These are phyloP conservation scores for Guaruba guarouba DNA, from an alignment of 2,113 vertebrate genomes.

Conservation along the genomic window DNA sequence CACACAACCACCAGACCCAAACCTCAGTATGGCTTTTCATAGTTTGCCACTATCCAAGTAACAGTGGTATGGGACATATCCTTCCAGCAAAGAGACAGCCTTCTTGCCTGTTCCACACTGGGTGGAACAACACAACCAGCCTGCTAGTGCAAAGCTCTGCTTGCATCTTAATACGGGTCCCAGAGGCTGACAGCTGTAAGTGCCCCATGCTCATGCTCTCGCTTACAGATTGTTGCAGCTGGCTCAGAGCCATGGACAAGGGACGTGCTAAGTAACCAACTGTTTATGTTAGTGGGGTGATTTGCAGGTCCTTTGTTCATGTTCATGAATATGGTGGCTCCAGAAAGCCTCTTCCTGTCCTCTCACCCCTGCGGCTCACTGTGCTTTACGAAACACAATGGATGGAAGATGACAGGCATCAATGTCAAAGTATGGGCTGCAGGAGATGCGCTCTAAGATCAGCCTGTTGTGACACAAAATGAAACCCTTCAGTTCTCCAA, in stretches of 20 bases:
- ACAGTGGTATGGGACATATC: background rate
- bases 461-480: fast-evolving
- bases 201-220: fast-evolving
- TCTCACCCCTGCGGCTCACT: background rate
- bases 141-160: fast-evolving
- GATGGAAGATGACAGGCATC: background rate
- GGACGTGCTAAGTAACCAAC: background rate
- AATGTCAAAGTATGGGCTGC: fast-evolving
- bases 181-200: background rate
- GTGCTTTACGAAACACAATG: fast-evolving
- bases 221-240: background rate
- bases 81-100: background rate
- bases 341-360: background rate
- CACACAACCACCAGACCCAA: background rate
- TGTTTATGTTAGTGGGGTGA: background rate
- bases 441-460: fast-evolving
- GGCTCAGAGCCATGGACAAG: background rate
- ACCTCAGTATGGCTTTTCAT: background rate
- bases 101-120: background rate
- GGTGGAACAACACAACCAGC: background rate
- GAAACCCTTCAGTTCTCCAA: fast-evolving
- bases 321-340: background rate
- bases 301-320: background rate
- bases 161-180: background rate
- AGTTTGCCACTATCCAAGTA: background rate